Evolutionary conservation across 2,113 vertebrate species (phyloP).

Genomic region (Hemiscyllium ocellatum): DNA sequence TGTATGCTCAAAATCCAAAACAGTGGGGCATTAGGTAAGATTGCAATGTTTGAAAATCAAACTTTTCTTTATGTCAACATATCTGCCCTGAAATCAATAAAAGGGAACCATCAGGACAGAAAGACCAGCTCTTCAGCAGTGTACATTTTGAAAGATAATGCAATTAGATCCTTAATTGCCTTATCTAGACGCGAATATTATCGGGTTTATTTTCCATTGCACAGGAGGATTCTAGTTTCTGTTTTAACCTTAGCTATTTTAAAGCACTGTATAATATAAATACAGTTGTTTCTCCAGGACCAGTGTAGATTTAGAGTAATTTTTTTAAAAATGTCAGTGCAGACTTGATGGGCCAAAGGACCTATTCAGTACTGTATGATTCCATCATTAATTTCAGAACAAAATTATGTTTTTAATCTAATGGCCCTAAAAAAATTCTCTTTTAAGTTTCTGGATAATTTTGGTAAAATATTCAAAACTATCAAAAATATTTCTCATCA

Average conservation of each 20-base stretch:
- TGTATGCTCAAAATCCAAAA: too few relatives aligned
- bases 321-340: too few relatives aligned
- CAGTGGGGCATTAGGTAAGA: too few relatives aligned
- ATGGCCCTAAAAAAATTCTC: neutral
- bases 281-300: neutral
- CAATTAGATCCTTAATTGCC: neutral
- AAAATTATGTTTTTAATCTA: neutral
- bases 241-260: neutral
- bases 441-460: neutral
- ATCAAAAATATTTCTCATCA: neutral
- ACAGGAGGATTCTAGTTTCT: neutral
- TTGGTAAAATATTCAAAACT: neutral
- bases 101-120: neutral
- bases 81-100: too few relatives aligned
- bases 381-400: neutral
- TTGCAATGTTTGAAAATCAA: too few relatives aligned
- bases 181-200: neutral
- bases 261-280: neutral
- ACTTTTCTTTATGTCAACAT: too few relatives aligned
- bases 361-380: too few relatives aligned
- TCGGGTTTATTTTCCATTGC: neutral
- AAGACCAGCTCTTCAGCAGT: neutral
- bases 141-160: neutral
- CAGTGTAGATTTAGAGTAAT: too few relatives aligned
- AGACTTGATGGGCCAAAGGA: too few relatives aligned